Evolutionary conservation across 2,888 invertebrate genomes (phyloP), one percentile per base, ranked within the genome.

Genomic region (Periphyllus acericola): DNA sequence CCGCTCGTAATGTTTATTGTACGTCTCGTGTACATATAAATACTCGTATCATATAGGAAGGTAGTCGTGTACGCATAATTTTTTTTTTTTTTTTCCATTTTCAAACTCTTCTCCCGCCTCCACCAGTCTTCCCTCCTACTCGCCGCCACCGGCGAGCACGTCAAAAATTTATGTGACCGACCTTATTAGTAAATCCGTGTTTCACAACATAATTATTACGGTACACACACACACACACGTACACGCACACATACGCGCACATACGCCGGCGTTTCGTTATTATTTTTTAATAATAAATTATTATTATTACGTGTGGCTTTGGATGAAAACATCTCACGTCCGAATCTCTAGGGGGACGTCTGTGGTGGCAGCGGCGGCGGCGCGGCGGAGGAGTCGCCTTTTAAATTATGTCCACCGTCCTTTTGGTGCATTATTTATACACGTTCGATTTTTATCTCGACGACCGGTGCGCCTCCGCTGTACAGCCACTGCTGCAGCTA

Each of bases 201-300:
- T 87, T 75, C 87, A 81, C 87, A 87, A 87, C 87, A 75, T 81
- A 87, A 81, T 87, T 81, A 87, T 87, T 87, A 87, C 60, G 17
- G 52, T 40, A 40, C 72, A 29, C 32, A 29, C 21, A 8, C 21
- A 36, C 19, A 29, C 46, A 40, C n/a, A n/a, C n/a, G n/a, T 46
- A 71, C n/a, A n/a, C 32, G 4, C 32, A 19, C 72, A 32, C 19
- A 19, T 34, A 3, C 34, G 34, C 19, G 3, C 46, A 29, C 40
- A 36, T 46, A 9, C 32, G 5, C 76, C 86, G 55, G 66, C 66
- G 79, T 87, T 81, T 80, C 81, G 79, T 87, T 87, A 80, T 87
- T 87, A 87, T 87, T 87, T 87, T 81, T 87, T 87, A 87, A 87
- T 87, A 87, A 87, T 87, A 87, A 87, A 87, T 87, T 87, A 87